These are phyloP conservation scores for Malacoraja senta DNA, from an alignment of 2,797 vertebrate genomes.

Conservation along the genomic window DNA sequence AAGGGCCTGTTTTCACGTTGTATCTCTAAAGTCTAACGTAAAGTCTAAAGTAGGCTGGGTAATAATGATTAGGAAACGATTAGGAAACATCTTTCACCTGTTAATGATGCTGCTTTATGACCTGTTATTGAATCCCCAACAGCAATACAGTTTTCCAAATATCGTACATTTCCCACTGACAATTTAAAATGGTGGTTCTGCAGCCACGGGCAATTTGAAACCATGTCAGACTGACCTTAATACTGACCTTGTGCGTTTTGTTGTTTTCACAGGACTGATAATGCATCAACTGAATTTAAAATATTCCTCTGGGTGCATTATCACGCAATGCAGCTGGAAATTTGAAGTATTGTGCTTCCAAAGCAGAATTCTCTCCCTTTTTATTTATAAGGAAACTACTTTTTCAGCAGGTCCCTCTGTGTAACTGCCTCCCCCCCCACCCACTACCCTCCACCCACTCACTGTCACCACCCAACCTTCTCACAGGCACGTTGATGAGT, in stretches of 20 bases:
- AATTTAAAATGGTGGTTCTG: not conserved
- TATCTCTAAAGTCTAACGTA: too few relatives aligned
- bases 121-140: not conserved
- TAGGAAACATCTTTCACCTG: not conserved
- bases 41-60: not conserved
- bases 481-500: not conserved
- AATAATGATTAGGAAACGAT: not conserved
- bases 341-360: constrained; percentile 7
- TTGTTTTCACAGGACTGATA: constrained; percentile 2
- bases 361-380: not conserved
- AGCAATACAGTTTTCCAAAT: not conserved
- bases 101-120: constrained; percentile 5
- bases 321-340: not conserved
- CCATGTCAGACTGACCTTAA: constrained; percentile 22
- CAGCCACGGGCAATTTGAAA: not conserved
- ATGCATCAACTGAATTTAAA: not conserved
- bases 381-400: not conserved
- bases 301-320: not conserved
- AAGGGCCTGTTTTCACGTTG: too few relatives aligned
- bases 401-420: not conserved
- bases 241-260: constrained; percentile 6
- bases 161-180: constrained; percentile 16
- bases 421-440: too few relatives aligned
- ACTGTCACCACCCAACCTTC: not conserved
- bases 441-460: too few relatives aligned